Base-by-base conservation (phyloP, 2,888 invertebrate genomes). In the Pegoplata infirma region DNA sequence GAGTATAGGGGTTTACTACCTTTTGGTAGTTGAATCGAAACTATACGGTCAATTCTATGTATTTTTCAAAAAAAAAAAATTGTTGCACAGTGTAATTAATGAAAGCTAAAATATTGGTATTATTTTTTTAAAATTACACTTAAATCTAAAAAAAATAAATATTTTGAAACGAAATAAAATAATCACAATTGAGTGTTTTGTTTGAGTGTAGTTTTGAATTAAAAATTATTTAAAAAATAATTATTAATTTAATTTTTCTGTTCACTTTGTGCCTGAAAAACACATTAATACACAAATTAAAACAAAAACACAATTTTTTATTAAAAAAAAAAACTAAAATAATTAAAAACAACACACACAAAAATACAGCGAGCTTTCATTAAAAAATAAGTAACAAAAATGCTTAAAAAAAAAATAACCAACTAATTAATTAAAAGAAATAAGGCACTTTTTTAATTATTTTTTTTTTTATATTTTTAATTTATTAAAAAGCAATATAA, bases 211-310 rank as follows among this genome's bases (percentile, higher is more conserved):
- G 5, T 21, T 44, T 64, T 59, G 51, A 56, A 63, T 40, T 53
- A 40, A 49, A 56, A 28, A n/a, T 23, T 67, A 32, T 6, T 21
- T 12, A 56, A 36, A n/a, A 64, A 6, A 28, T 44, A 36, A 49
- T 51, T 53, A 51, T 56, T 61, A 66, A 59, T 75, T 76, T 40
- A 69, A 7, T 28, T 77, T 71, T 75, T 80, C 78, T 66, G 71
- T 86, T 87, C 87, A 87, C 87, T 87, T 87, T 87, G 87, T 87
- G 87, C 87, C 87, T 87, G 84, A 87, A 83, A 84, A 85, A 83
- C 68, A 76, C 25, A 61, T 73, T 44, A 64, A 79, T 71, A 79
- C 78, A 82, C 78, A 80, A 80, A 80, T 61, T 76, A 32, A 46
- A 64, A 55, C 32, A 71, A 72, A 63, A 63, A 74, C 4, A 47